Base-by-base conservation (phyloP, 2,797 vertebrate species). In the Brotula barbata region DNA sequence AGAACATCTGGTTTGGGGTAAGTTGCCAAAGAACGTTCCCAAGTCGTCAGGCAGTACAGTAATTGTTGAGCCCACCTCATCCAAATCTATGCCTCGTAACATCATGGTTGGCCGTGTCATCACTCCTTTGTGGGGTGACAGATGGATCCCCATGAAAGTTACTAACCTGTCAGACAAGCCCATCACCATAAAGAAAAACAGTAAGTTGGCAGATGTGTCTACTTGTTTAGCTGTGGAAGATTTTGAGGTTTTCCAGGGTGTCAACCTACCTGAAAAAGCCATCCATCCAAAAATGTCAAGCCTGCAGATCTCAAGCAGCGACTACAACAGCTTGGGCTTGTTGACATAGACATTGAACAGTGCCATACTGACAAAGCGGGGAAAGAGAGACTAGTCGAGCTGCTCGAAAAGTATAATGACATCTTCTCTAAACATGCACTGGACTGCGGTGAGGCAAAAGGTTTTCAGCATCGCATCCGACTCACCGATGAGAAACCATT, bases 191-290 rank as follows among this genome's bases (percentile, higher is more conserved):
- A 69, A 49, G 12, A 58, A 39, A 7, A 75, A 84, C 19, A 14
- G 58, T 2, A 80, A 77, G 5, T 11, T 78, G 7, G 45, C 52
- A 3, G 62, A 83, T 50, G 56, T 76, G 1, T 81, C 45, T 1
- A 40, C 66, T 0, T 76, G 72, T 37, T 0, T 72, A 3, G 55
- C 64, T 5, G 21, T 53, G 0, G 64, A 78, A 6, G 75, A 69
- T 15, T 55, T 70, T 12, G 39, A 34, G 0, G 15, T 71, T 2
- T 65, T 62, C 10, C 57, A 77, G 17, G 41, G 28, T 1, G 6
- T 23, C 11, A 51, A 17, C 43, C 31, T 56, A 4, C n/a, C 10
- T 37, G 56, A 59, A 19, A 42, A 19, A 14, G 5, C 0, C 1
- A 2, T 3, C 19, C 15, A 20, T 5, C 3, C 4, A 1, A 19